Evolutionary conservation across 1,140 invertebrate genomes (phyloP), one percentile per base, ranked within the genome.

Genomic region (Amyelois transitella): DNA sequence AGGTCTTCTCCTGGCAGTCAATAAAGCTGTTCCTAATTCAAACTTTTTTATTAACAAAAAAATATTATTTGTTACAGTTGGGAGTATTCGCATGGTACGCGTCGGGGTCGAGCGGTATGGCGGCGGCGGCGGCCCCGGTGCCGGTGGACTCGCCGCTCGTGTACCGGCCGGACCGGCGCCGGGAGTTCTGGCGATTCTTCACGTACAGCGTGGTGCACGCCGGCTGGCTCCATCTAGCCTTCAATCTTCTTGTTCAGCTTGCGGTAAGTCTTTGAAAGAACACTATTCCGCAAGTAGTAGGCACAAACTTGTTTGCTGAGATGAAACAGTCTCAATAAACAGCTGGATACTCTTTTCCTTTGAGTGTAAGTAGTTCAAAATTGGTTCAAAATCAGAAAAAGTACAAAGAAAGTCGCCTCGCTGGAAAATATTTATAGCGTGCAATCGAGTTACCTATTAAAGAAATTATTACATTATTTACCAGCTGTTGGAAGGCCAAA

Each of bases 141-240:
- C 96, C 96, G 51, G 95, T 95, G 58, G 96, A 97, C 88, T 97
- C 96, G 60, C 91, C 96, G 55, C 97, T 98, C 74, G 97, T 98
- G 58, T 99, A 98, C 89, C 91, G 96, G 60, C 96, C 97, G 14
- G 97, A 98, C 89, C 94, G 96, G 81, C 91, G 96, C 25, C 90
- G 93, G 38, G 96, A 99, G 88, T 90, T 98, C 47, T 98, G 97
- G 97, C 92, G 97, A 75, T 99, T 98, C 86, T 89, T 98, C 59
- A 93, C 96, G 64, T 99, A 99, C 90, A 97, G 97, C 93, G 94
- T 98, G 58, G 91, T 99, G 68, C 97, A 99, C 88, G 96, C 96
- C 14, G 97, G 97, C 76, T 99, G 97, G 96, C 91, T 98, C 49
- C 97, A 98, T 89, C 90, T 99, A 62, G 92, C 96, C 19, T 98